Evolutionary conservation across 2,797 vertebrate genomes (phyloP).

Genomic region (Discoglossus pictus): DNA sequence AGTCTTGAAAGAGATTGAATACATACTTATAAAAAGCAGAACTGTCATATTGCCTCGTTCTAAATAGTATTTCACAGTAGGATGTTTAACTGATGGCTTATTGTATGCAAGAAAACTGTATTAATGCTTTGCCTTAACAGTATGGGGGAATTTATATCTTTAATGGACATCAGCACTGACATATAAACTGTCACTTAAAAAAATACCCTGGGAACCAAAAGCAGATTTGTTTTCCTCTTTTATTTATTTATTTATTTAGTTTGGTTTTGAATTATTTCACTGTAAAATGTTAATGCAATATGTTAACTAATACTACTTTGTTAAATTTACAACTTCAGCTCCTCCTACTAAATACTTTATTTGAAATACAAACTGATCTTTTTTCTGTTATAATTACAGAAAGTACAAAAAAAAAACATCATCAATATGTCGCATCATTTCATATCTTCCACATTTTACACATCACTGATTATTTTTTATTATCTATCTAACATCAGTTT

Average conservation of each 20-base stretch:
- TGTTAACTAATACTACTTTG: too few relatives aligned
- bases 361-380: background rate
- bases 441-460: too few relatives aligned
- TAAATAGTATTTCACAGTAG: constrained; percentile 6
- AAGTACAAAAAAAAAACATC: background rate
- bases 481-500: too few relatives aligned
- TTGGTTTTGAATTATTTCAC: too few relatives aligned
- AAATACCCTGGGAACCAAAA: constrained; percentile 23
- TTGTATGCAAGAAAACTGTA: constrained; percentile 8
- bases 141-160: constrained; percentile 24
- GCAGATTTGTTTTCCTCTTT: background rate
- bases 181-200: constrained; percentile 24
- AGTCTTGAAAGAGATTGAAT: constrained; percentile 1
- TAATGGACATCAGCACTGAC: constrained; percentile 33
- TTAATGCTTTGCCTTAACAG: constrained; percentile 10
- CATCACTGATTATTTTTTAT: too few relatives aligned
- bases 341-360: background rate
- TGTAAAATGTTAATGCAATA: too few relatives aligned
- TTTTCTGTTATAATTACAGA: background rate
- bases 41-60: background rate
- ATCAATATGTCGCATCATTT: too few relatives aligned
- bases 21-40: background rate
- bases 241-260: background rate
- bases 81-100: background rate
- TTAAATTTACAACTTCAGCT: too few relatives aligned